Evolutionary conservation across 2,888 invertebrate genomes (phyloP), one percentile per base, ranked within the genome.

Genomic region (Heliconius cydno): DNA sequence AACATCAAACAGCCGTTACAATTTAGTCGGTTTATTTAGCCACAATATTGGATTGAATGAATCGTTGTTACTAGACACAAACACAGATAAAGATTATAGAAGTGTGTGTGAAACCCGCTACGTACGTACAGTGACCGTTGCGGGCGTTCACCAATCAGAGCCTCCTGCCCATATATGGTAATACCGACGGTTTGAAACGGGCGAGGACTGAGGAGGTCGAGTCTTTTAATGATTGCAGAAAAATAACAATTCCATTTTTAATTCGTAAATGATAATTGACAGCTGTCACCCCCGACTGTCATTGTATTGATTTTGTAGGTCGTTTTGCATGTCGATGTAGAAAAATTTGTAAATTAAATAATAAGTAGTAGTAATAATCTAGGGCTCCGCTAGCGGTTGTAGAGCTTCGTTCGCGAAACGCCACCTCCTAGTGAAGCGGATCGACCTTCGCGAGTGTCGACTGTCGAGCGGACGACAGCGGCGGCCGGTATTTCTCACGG

Each of bases 151-250:
- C 97, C 97, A 97, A 97, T 97, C 95, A 94, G 91, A 92, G 90
- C 86, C 88, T 96, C 96, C 97, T 97, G 96, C 96, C 97, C 97
- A 96, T 97, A 97, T 97, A 97, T 96, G 97, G 97, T 96, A 96
- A 96, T 96, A 95, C 96, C 96, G 96, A 95, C 96, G 95, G 95
- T 95, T 91, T 90, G 88, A 88, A 87, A 86, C 88, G 92, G 91
- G 89, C 91, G 90, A 93, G 95, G 92, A 94, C 94, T 92, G 94
- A 94, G 95, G 92, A 92, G 91, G 83, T 83, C 78, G 79, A 77
- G 75, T 83, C 80, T 81, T 75, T 70, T 79, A 79, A 79, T 82
- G 76, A 86, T 84, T 84, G 85, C 85, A 87, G 88, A 89, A 89
- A 87, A 88, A 88, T 87, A 87, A 86, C 83, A 80, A 86, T 91